Evolutionary conservation across 2,888 invertebrate genomes (phyloP), one percentile per base, ranked within the genome.

Genomic region (Leucoptera coffeella): DNA sequence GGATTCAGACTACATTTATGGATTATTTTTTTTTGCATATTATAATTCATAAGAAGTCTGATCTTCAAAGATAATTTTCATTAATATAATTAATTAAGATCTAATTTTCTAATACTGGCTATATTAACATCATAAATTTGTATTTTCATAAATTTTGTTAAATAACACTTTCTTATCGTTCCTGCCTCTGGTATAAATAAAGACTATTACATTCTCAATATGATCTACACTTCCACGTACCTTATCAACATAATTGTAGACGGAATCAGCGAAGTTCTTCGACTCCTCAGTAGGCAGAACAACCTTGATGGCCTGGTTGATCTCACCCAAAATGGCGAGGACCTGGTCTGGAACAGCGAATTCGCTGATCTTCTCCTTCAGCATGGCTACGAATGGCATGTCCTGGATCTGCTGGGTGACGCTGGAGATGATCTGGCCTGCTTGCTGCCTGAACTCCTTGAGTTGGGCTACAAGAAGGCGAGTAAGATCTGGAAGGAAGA

Each of bases 241-340:
- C 74, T 79, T 79, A 31, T 76, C 59, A 2, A 83, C 39, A 47
- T 86, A 88, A 6, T 65, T 56, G 32, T 73, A 67, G 21, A 80
- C 43, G 9, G 74, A 60, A 22, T 74, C 67, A 19, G 80, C 49
- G 36, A 87, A 73, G 11, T 75, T 72, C 31, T 62, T 73, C 4
- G 78, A 45, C 43, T 87, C 85, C 1, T 73, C 64, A 0, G 80
- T 79, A 4, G 83, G 81, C 25, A 83, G 44, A 7, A 79, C 41
- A 7, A 72, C 69, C 23, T 76, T 75, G 12, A 82, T 27, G 3
- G 75, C 61, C 2, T 56, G 57, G 33, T 75, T 65, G 0, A 76
- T 35, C 31, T 80, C 79, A 19, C 73, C 59, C 8, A 81, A 31
- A 1, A 79, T 46, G 2, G 54, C 55, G 4, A 80, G 32, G 1